Evolutionary conservation across 2,113 vertebrate genomes (phyloP), one percentile per base, ranked within the genome.

Genomic region (Irena cyanogastra): DNA sequence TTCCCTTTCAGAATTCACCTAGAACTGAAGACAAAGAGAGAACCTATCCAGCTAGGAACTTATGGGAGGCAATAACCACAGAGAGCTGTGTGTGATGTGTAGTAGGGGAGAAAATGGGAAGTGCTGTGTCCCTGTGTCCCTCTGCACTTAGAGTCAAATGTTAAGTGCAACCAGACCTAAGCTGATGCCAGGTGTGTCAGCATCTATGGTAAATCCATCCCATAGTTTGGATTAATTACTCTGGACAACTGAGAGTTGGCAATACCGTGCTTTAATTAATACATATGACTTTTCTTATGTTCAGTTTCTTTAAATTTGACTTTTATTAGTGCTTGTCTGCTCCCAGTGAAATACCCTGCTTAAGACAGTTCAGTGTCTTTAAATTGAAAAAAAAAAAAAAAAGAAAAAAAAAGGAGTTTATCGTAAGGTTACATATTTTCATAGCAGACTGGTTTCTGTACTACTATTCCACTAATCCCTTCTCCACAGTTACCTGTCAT

Each of bases 221-320:
- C 45, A n/a, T 1, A 24, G 35, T 30, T 68, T 0, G 0, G 42
- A 72, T 76, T 61, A 83, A 88, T 56, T 90, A 33, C 63, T 77
- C 68, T 66, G 84, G 83, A 63, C 39, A 74, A 80, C 45, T 5
- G 21, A 80, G 31, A 86, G 71, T 39, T 35, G 14, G 30, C 16
- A 83, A 39, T 44, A 82, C n/a, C n/a, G 84, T 56, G 42, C 39
- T 87, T 94, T 91, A 78, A 82, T 76, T 68, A 60, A 84, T 21
- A 83, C 26, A 60, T 15, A 13, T 0, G 13, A 41, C 11, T 59
- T 85, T 69, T 57, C 54, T 61, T 74, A 66, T 0, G 31, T 80
- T 83, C 33, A n/a, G 47, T 72, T 93, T 60, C 44, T 87, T 90
- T 26, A 61, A 76, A 88, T 77, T 56, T 39, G 27, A 7, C 35